Evolutionary conservation across 2,888 invertebrate genomes (phyloP).

Genomic region (Deilephila porcellus): DNA sequence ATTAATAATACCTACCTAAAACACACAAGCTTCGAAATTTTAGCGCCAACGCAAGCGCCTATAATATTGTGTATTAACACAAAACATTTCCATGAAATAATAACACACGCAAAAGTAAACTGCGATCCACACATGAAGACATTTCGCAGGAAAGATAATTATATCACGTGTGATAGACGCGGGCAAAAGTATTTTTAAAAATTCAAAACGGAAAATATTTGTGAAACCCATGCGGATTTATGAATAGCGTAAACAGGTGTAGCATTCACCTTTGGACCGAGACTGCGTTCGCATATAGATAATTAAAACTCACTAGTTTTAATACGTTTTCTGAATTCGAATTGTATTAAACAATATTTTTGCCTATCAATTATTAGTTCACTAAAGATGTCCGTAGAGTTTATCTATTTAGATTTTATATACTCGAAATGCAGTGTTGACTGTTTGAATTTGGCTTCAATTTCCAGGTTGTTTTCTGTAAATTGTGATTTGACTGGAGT

Average conservation of each 20-base stretch:
- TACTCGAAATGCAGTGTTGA: too few species aligned
- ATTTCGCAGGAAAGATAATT: constrained; percentile 1
- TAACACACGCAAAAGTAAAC: constrained; percentile 13
- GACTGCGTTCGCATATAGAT: not conserved
- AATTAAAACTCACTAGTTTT: not conserved
- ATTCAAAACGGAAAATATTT: not conserved
- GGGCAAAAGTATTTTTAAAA: not conserved
- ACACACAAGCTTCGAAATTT: too few species aligned
- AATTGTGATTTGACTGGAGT: too few species aligned
- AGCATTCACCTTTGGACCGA: not conserved
- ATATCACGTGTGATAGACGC: not conserved
- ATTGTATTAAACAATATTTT: not conserved
- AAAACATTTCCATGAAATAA: constrained; percentile 23
- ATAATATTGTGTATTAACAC: constrained; percentile 6
- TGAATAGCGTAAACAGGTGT: constrained; percentile 11
- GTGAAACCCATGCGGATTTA: not conserved
- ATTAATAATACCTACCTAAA: too few species aligned
- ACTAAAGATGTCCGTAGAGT: not conserved
- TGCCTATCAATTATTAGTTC: not conserved
- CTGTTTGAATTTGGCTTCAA: too few species aligned
- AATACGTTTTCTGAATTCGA: not conserved
- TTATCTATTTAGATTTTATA: too few species aligned
- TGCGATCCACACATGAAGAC: constrained; percentile 7
- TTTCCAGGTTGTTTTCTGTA: too few species aligned
- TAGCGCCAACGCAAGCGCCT: not conserved